Percentiles rank a stretch among this genome's conserved stretches.
phyloP scores from a whole-genome alignment of 2,797 vertebrate species.

The Onychomys leucogaster region DNA sequence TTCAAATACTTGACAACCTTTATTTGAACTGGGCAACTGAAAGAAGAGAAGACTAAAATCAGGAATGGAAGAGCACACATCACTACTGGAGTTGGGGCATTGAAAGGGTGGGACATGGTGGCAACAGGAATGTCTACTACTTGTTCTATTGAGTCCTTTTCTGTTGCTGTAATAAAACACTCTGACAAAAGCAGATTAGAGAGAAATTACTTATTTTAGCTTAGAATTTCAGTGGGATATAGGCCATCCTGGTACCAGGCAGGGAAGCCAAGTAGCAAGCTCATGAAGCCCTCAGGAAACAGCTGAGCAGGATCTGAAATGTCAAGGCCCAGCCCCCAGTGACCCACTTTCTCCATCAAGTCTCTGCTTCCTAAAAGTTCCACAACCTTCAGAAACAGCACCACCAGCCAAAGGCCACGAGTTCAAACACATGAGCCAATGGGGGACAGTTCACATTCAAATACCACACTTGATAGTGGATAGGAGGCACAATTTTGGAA shows the following conservation, averaged over 20 bases:
- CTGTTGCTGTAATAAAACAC: not conserved
- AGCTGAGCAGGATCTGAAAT: not conserved
- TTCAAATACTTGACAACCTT: not conserved
- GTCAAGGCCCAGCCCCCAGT: accelerated
- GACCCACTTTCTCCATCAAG: not conserved
- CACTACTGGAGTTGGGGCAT: too few relatives aligned
- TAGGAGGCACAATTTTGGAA: not conserved
- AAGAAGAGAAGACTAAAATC: not conserved
- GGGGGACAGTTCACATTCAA: not conserved
- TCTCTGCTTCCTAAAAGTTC: not conserved
- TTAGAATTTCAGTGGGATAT: not conserved
- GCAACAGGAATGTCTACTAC: too few relatives aligned
- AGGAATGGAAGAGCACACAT: too few relatives aligned
- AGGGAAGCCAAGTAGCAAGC: not conserved
- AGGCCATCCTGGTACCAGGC: not conserved
- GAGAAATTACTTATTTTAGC: not conserved
- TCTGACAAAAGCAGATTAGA: not conserved
- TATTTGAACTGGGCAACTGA: not conserved
- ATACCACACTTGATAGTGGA: not conserved
- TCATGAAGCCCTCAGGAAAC: not conserved
- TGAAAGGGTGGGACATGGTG: not conserved
- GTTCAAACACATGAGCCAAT: not conserved
- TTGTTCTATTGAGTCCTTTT: not conserved
- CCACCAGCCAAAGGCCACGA: not conserved
- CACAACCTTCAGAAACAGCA: not conserved